Evolutionary conservation across 92 coral and sea anemone genomes (phyloP), one percentile per base, ranked within the genome.

Genomic region (Zoanthus sociatus): DNA sequence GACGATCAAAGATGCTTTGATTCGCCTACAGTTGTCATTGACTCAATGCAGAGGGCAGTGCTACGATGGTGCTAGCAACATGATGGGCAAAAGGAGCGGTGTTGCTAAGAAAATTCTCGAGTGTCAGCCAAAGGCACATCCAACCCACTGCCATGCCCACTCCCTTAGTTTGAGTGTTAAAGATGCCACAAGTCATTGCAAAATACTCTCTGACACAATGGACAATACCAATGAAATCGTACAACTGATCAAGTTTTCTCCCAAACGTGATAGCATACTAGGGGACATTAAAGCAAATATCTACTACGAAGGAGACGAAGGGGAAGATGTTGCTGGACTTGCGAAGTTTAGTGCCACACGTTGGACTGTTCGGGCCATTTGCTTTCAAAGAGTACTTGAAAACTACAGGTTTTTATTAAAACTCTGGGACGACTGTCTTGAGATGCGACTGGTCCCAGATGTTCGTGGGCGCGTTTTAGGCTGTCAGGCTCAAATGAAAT

Each of bases 81-180:
- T 48, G 78, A 18, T 75, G 78, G 78, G 78, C 78, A 75, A 75
- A 75, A 75, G 78, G 44, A 50, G 78, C 58, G 78, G 61, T 75
- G 63, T 75, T 75, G 78, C 78, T 75, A 73, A 73, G 77, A 73
- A 1, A 73, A 90, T 90, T 64, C 71, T 73, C 48, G 88, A 89
- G 54, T 73, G 76, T 77, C 71, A 88, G 51, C 88, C 88, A 73
- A 88, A 82, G 47, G 88, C 91, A 75, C 88, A 82, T 47, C 84
- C 91, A 32, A 83, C 88, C 76, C 91, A 82, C 77, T 88, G 91
- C 69, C 91, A 88, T 74, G 91, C 81, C 82, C 90, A 79, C 68
- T 76, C 76, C 55, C 72, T 70, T 48, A 87, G 85, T 68, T 67
- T 71, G 64, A 75, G 84, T 16, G 83, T 86, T 9, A 90, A 90